A percentile compares a stretch with the other conserved stretches of the same genome.
Conservation (phyloP, 1,140 invertebrate genomes). For the Tetranychus urticae region DNA sequence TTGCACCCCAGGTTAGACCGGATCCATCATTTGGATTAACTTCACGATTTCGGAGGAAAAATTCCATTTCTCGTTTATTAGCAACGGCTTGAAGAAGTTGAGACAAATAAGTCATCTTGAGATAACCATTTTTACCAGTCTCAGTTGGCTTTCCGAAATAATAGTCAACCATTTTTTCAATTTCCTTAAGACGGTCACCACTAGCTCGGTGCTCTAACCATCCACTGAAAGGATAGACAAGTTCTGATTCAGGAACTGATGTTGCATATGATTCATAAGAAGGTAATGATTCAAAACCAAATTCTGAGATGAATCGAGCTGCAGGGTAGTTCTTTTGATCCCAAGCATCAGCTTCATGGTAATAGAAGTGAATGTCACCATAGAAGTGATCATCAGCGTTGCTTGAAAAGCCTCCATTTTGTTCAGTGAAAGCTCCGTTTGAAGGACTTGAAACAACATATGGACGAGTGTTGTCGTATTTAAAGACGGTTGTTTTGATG, state of each 20-base stretch:
- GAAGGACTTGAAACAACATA: conserved; percentile 73
- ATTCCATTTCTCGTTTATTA: conserved; percentile 64
- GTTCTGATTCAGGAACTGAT: conserved; percentile 30
- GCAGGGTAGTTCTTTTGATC: conserved; percentile 43
- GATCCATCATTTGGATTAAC: conserved; percentile 25
- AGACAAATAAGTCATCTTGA: conserved; percentile 12
- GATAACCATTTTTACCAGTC: conserved; percentile 8
- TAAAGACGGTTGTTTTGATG: conserved; percentile 37
- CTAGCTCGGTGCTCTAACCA: conserved; percentile 55
- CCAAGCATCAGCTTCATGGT: conserved; percentile 54
- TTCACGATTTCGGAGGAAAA: conserved; percentile 42
- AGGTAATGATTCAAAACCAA: conserved; percentile 75
- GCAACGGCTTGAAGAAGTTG: conserved; percentile 63
- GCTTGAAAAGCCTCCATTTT: conserved; percentile 43
- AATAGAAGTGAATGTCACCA: conserved; percentile 38
- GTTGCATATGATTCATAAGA: conserved; percentile 33
- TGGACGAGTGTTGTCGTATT: conserved; percentile 33
- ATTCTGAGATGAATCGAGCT: conserved; percentile 80
- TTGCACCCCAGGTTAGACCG: conserved; percentile 67
- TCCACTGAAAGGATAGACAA: conserved; percentile 28
- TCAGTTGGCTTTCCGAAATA: not conserved
- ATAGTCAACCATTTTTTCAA: not conserved
- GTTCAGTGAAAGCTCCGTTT: conserved; percentile 51
- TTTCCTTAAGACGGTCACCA: conserved; percentile 21
- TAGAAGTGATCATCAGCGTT: conserved; percentile 52